These are phyloP conservation scores for Trididemnum clinides DNA, from an alignment of 23 tunicate species.

Conservation along the genomic window DNA sequence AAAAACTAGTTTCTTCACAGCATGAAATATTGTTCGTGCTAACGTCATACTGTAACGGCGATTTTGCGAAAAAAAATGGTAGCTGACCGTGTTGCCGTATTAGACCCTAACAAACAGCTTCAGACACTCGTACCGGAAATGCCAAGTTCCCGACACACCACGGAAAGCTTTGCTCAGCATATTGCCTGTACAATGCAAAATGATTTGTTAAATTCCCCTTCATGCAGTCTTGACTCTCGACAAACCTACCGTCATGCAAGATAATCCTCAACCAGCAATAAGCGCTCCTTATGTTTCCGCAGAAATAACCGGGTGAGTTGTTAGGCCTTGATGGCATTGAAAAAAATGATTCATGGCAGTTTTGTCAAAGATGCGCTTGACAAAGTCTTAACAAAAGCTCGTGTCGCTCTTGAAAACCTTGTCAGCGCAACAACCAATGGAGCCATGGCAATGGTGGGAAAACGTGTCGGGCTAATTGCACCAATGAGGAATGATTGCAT, in stretches of 20 bases:
- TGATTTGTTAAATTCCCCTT: constrained; percentile 17
- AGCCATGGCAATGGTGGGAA: constrained; percentile 15
- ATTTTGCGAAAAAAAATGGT: background rate
- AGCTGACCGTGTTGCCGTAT: background rate
- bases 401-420: background rate
- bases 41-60: background rate
- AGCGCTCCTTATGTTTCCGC: constrained; percentile 4
- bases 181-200: constrained; percentile 7
- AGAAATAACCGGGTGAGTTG: background rate
- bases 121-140: background rate
- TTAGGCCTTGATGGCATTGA: background rate
- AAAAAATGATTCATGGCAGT: background rate
- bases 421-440: background rate
- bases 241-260: constrained; percentile 1
- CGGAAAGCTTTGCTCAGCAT: constrained; percentile 1
- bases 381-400: constrained; percentile 9
- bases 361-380: constrained; percentile 6
- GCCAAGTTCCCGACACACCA: constrained; percentile 18
- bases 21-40: background rate
- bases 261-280: constrained; percentile 14
- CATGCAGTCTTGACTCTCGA: constrained; percentile 14
- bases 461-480: constrained; percentile 11
- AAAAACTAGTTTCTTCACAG: background rate
- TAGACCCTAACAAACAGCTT: background rate
- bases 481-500: constrained; percentile 16